Base-by-base conservation (phyloP, 2,113 vertebrate species). In the Elachura formosa region DNA sequence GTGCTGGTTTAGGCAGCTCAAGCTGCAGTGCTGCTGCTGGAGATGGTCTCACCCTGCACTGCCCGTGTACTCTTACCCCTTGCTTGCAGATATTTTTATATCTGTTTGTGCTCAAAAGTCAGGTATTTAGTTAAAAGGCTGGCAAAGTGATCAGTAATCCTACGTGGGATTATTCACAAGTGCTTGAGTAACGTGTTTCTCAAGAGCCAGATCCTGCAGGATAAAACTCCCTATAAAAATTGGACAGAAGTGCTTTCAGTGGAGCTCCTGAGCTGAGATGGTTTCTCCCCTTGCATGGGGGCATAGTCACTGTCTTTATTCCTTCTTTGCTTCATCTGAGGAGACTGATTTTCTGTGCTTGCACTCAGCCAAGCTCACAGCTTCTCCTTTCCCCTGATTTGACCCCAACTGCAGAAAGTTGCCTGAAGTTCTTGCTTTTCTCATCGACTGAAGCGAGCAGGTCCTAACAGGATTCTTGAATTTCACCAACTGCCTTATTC, bases 351-450 rank as follows among this genome's bases (percentile, higher is more conserved):
- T 48, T 43, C 87, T 10, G 12, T 74, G 74, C 28, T 49, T 85
- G 75, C 18, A 5, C 40, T n/a, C 40, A 74, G 79, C 52, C 52
- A 62, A 43, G 59, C 55, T 66, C 67, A 4, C 40, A 88, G 88
- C 83, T 80, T 92, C 85, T 94, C 75, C 88, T 55, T 88, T 96
- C 90, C 84, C 95, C 95, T 96, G 10, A 80, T 93, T 92, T 96
- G 96, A 96, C 96, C 96, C 88, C 81, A 82, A 2, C 66, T 94
- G 43, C 52, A 67, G 68, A 92, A 94, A 94, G 86, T 90, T 96
- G 95, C 94, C 92, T 95, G 55, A 84, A 96, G 96, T 96, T 95
- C 92, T 93, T 63, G 90, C 90, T 89, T 92, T 81, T 78, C 87
- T 82, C 80, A 40, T 71, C 41, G 40, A 92, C 84, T 94, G 84